Evolutionary conservation across 2,797 vertebrate genomes (phyloP).

Genomic region (Micropoecilia bifurca): DNA sequence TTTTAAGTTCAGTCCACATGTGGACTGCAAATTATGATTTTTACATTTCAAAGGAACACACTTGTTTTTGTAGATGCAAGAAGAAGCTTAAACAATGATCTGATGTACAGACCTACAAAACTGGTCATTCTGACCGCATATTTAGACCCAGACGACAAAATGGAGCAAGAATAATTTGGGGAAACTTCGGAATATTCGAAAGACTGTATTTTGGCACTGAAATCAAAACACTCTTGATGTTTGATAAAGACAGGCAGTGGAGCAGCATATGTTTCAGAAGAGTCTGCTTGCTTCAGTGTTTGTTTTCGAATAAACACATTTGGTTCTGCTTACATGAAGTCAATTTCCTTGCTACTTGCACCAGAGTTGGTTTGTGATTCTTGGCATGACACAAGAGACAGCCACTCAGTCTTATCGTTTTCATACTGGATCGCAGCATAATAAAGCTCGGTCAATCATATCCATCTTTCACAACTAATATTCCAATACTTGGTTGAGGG

Average conservation of each 20-base stretch:
- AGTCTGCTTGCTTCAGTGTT: conserved; percentile 15
- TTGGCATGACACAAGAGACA: conserved; percentile 32
- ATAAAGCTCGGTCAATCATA: neutral
- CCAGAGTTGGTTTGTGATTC: conserved; percentile 34
- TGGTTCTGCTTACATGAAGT: conserved; percentile 30
- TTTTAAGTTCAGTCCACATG: neutral
- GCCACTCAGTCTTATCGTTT: conserved; percentile 53
- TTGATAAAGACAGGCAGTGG: conserved; percentile 4
- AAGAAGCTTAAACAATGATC: neutral
- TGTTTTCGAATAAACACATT: conserved; percentile 24
- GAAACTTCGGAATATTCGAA: neutral
- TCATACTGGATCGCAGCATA: neutral
- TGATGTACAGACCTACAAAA: neutral
- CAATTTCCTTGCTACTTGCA: conserved; percentile 32
- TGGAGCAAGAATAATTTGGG: neutral
- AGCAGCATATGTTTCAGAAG: conserved; percentile 1
- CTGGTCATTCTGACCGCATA: neutral
- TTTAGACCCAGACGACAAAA: neutral
- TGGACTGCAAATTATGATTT: neutral
- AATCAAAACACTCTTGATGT: neutral
- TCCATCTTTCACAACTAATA: neutral
- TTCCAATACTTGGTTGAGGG: neutral
- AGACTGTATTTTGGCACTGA: neutral
- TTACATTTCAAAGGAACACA: neutral
- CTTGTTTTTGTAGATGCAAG: neutral